Evolutionary conservation across 2,113 vertebrate species (phyloP).

Genomic region (Leptobrachium leishanense): DNA sequence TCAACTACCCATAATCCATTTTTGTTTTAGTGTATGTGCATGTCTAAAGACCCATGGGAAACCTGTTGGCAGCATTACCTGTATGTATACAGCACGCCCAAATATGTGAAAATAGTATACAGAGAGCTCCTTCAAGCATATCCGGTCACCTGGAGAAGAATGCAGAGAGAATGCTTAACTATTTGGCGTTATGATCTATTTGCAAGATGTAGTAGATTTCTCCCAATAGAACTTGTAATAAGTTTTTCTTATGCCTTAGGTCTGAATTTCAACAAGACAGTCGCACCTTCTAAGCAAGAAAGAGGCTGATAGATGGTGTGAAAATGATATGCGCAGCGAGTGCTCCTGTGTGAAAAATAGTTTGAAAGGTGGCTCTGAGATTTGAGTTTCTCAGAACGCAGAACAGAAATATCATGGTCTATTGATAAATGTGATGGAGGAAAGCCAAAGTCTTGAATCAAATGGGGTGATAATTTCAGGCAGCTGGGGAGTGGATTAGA

Average conservation of each 20-base stretch:
- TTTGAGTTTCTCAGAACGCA: conserved; percentile 30
- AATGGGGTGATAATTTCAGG: conserved; percentile 50
- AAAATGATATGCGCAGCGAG: conserved; percentile 45
- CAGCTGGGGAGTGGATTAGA: conserved; percentile 49
- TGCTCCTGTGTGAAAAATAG: conserved; percentile 17
- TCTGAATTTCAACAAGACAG: conserved; percentile 48
- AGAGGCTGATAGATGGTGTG: conserved; percentile 36
- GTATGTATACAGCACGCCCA: too few species aligned
- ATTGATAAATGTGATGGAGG: conserved; percentile 41
- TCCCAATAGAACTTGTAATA: conserved; percentile 10
- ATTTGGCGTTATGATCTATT: too few species aligned
- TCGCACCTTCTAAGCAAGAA: conserved; percentile 41
- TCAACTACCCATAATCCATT: too few species aligned
- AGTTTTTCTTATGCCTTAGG: conserved; percentile 33
- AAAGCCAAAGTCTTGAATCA: conserved; percentile 46
- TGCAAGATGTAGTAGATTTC: conserved; percentile 23
- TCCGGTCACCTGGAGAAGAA: conserved; percentile 2
- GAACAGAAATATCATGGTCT: conserved; percentile 38
- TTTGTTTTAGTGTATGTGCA: too few species aligned
- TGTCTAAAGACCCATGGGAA: too few species aligned
- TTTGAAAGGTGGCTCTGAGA: conserved; percentile 30
- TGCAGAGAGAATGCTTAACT: conserved; percentile 4
- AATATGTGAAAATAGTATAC: too few species aligned
- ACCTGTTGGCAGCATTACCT: too few species aligned
- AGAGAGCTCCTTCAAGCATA: background rate